Percentiles rank a stretch among this genome's conserved stretches.
Evolutionary conservation across 2,888 invertebrate species (phyloP).

Genomic region (Hypselothyrea guttata): DNA sequence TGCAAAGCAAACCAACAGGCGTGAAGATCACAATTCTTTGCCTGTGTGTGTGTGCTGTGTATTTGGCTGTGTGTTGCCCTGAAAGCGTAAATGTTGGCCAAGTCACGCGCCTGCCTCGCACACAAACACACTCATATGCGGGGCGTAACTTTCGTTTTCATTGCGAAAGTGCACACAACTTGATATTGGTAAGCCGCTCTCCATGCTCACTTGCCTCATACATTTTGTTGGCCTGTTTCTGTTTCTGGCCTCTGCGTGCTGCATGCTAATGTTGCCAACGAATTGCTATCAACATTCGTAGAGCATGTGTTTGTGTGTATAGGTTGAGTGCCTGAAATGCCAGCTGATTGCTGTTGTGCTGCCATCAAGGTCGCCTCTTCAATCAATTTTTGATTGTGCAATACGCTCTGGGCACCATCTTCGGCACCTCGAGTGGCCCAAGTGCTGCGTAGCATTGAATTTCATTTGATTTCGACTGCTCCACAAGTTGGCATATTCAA

Average conservation of each 20-base stretch:
- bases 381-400: conserved; percentile 33
- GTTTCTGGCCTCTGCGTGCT: conserved; percentile 34
- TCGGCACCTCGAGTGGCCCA: conserved; percentile 17
- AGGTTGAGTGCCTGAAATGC: conserved; percentile 28
- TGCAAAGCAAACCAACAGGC: conserved; percentile 51
- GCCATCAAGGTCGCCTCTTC: conserved; percentile 51
- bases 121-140: conserved; percentile 18
- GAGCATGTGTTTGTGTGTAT: conserved; percentile 16
- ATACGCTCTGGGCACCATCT: conserved; percentile 15
- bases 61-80: conserved; percentile 29
- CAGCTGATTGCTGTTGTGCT: conserved; percentile 19
- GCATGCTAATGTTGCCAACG: conserved; percentile 43
- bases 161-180: conserved; percentile 76
- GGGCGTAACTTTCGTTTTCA: conserved; percentile 75
- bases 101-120: conserved; percentile 59
- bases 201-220: conserved; percentile 33
- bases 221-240: conserved; percentile 53
- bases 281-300: conserved; percentile 8
- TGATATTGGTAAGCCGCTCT: conserved; percentile 57
- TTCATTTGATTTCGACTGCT: conserved; percentile 14
- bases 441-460: conserved; percentile 26
- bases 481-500: conserved; percentile 21
- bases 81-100: conserved; percentile 66
- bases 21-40: conserved; percentile 75
- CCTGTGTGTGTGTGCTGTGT: conserved; percentile 21